A percentile compares a stretch with the other conserved stretches of the same genome.
These are phyloP conservation scores for Helicolenus hilgendorfi DNA, from an alignment of 2,797 vertebrate genomes.

Conservation along the genomic window DNA sequence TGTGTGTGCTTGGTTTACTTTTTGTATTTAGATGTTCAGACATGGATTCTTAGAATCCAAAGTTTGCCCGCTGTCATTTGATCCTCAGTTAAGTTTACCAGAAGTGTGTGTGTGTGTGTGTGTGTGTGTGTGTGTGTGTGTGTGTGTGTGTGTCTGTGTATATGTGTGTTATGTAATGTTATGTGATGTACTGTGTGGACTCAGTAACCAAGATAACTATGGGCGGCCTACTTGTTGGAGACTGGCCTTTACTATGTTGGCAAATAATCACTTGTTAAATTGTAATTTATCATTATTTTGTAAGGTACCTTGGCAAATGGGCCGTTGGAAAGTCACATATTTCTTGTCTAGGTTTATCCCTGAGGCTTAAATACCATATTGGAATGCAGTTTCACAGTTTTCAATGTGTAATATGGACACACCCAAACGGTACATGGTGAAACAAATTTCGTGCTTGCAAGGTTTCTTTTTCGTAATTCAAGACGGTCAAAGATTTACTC, in stretches of 20 bases:
- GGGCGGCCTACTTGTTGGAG: not conserved
- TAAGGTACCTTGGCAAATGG: not conserved
- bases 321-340: not conserved
- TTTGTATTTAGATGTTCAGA: constrained; percentile 22
- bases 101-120: not conserved
- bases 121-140: too few relatives aligned
- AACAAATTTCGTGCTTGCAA: not conserved
- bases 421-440: not conserved
- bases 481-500: not conserved
- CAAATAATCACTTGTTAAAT: not conserved
- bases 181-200: too few relatives aligned
- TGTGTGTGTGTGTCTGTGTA: not conserved
- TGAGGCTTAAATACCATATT: not conserved
- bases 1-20: not conserved
- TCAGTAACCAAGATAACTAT: constrained; percentile 1
- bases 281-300: not conserved
- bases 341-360: not conserved
- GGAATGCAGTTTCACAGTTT: not conserved
- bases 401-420: not conserved
- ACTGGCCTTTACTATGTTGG: not conserved
- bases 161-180: constrained; percentile 32
- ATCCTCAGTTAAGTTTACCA: constrained; percentile 2
- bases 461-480: not conserved
- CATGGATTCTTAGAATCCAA: not conserved
- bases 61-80: constrained; percentile 36